Base-by-base conservation (phyloP, 2,797 vertebrate species). In the Scarus forsteni region DNA sequence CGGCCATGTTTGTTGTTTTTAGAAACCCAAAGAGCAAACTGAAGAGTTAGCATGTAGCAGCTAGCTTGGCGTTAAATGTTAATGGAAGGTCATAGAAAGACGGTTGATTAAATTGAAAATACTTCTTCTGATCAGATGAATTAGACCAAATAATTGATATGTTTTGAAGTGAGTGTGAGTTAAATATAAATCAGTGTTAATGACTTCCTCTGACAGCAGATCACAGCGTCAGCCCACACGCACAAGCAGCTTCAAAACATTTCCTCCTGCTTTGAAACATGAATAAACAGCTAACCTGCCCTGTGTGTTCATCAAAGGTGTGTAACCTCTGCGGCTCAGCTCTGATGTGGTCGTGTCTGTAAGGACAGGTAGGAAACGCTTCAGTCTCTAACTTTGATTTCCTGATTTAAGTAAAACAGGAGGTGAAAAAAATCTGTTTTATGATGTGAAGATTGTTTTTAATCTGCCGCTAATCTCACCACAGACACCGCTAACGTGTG, bases 251-350 rank as follows among this genome's bases (percentile, higher is more conserved):
- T 83, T 86, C 80, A 82, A 74, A 87, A 72, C 66, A 6, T 65
- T 87, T 86, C 73, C 80, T 73, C 64, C 59, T 39, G 35, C 84
- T 88, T 89, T 89, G 88, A 88, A 89, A 83, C 50, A 42, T 68
- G 70, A 87, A 71, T 39, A 77, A 44, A 76, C 53, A n/a, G 14
- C 12, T 74, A 52, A 63, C 66, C 54, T 39, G 44, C 16, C 46
- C 59, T 60, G 49, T 53, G 53, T 40, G 42, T 19, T 36, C 81
- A 72, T 83, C 78, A 80, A 79, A 87, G 79, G 27, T 18, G 46
- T 43, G n/a, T 46, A 49, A 50, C n/a, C 66, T 15, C 39, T 60
- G 46, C 63, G 64, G 50, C 5, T 11, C 3, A 0, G n/a, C 75
- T 84, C 64, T 81, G 67, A 81, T 83, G 80, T 79, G 76, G 60